Evolutionary conservation across 2,797 vertebrate species (phyloP), one percentile per base, ranked within the genome.

Genomic region (Enteromius argenteus): DNA sequence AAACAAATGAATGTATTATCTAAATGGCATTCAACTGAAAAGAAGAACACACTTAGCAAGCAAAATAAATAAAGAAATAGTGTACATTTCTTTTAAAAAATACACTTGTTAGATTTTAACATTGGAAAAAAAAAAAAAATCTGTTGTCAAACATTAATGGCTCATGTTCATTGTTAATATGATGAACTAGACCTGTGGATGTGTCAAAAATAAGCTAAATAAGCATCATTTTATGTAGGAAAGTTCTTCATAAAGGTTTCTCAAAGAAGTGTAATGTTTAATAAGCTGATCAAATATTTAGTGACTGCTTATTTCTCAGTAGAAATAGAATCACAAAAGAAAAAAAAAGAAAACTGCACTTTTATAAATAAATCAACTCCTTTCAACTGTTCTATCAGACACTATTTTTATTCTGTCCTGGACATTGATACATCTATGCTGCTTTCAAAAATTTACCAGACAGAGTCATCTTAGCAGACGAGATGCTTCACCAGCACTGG

Each of bases 321-420:
- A 58, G 3, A 58, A 56, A 75, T 15, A 15, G 30, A n/a, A 5
- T n/a, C 49, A 56, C 8, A 14, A 32, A 67, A 35, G 3, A 27
- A 27, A 35, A 66, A 37, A 67, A 27, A 37, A 67, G 5, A n/a
- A 56, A 56, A 56, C 8, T 46, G 17, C 14, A 35, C 15, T n/a
- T 75, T 56, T 75, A 56, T 37, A 56, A 75, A 75, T 75, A 75
- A 58, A 75, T 58, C 13, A 58, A 39, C 32, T 76, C 9, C 35
- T 76, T 76, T 39, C n/a, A 58, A 11, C 35, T 76, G 21, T 7
- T 76, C 73, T 2, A 17, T 37, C 51, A 76, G 6, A 23, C 21
- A 39, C 32, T 58, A 10, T 58, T 23, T 58, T 39, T 58, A 39
- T 58, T 23, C 21, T 9, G 32, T 58, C 6, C 58, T 46, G 32